A percentile compares a stretch with the other conserved stretches of the same genome.
phyloP scores from a whole-genome alignment of 2,888 invertebrate genomes.

The Cremastinae sp. region DNA sequence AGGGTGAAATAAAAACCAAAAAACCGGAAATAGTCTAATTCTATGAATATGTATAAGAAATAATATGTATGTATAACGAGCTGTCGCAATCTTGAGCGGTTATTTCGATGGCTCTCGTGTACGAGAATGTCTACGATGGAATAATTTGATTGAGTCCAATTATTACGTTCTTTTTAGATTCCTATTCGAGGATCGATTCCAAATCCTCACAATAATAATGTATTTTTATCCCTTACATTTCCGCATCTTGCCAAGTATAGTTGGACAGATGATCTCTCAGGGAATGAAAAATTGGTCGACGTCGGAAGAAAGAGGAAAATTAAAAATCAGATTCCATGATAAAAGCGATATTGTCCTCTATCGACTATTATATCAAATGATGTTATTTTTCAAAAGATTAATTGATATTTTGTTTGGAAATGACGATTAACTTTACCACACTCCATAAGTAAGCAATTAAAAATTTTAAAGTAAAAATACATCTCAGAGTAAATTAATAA shows the following conservation, averaged over 20 bases:
- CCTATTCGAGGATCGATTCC: conserved; percentile 27
- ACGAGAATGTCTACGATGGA: conserved; percentile 42
- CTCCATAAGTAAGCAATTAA: too few relatives aligned
- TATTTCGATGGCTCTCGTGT: background rate
- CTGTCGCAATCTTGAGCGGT: background rate
- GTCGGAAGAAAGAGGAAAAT: conserved; percentile 6
- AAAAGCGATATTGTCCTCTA: too few relatives aligned
- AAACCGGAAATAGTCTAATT: conserved; percentile 22
- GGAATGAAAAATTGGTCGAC: background rate
- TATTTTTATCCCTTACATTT: conserved; percentile 18
- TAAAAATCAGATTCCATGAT: too few relatives aligned
- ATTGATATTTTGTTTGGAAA: too few relatives aligned
- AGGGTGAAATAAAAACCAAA: background rate
- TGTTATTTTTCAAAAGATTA: too few relatives aligned
- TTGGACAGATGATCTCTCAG: background rate
- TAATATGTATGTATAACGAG: background rate
- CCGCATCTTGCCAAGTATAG: background rate
- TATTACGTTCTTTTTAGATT: conserved; percentile 30
- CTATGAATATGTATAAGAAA: background rate
- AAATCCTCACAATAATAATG: conserved; percentile 17
- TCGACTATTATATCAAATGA: too few relatives aligned
- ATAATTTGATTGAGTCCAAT: conserved; percentile 54
- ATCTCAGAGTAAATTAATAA: too few relatives aligned
- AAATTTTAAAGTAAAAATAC: too few relatives aligned
- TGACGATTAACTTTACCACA: too few relatives aligned